A percentile compares a stretch with the other conserved stretches of the same genome.
Conservation (phyloP, 2,888 invertebrate species). For the Penaeus monodon region DNA sequence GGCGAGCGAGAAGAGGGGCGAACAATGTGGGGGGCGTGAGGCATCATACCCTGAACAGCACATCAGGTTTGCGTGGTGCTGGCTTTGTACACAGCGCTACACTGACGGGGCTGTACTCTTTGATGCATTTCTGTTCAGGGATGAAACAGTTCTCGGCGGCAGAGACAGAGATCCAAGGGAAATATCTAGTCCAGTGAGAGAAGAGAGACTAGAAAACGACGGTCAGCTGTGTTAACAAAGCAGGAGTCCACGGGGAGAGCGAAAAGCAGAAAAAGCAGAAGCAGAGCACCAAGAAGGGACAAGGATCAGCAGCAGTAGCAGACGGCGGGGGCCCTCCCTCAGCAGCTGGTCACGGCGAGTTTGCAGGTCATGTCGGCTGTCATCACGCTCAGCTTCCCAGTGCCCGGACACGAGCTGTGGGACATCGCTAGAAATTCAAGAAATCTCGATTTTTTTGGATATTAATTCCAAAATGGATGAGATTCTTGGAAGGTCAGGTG, state of each 20-base stretch:
- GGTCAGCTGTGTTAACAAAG: background rate
- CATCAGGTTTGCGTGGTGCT: too few relatives aligned
- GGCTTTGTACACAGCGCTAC: too few relatives aligned
- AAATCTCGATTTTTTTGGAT: background rate
- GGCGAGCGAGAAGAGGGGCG: too few relatives aligned
- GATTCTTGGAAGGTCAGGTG: background rate
- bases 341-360: slow-evolving; percentile 17
- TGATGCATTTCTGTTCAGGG: slow-evolving; percentile 23
- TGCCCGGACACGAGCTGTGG: background rate
- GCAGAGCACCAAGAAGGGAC: background rate
- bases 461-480: background rate
- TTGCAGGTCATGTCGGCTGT: slow-evolving; percentile 25
- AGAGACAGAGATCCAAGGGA: slow-evolving; percentile 8
- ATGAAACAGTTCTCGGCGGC: slow-evolving; percentile 14
- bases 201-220: slow-evolving; percentile 9
- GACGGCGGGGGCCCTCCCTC: background rate
- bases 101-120: too few relatives aligned
- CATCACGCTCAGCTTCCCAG: slow-evolving; percentile 3
- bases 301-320: background rate
- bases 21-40: too few relatives aligned
- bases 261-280: background rate
- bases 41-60: too few relatives aligned
- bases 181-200: slow-evolving; percentile 9
- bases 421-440: background rate
- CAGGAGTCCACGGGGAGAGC: background rate